phyloP scores from a whole-genome alignment of 30 jellyfish, hydroid and myxozoan species.

The Aurelia sp. region DNA sequence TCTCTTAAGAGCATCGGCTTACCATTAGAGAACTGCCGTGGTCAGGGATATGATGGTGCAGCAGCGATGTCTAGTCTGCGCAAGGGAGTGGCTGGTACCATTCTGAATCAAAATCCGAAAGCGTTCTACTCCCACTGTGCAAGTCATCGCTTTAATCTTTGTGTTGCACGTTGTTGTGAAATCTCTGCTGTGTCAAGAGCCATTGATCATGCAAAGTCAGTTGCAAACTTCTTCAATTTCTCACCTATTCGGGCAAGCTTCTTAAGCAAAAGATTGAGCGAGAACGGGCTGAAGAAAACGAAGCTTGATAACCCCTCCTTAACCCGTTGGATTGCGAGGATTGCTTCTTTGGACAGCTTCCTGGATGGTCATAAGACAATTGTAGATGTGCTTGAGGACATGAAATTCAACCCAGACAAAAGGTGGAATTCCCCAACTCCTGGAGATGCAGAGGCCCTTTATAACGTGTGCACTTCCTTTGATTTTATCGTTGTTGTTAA shows the following conservation, averaged over 20 bases:
- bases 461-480: constrained; percentile 18
- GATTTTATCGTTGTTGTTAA: constrained; percentile 20
- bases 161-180: constrained; percentile 30
- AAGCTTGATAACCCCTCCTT: constrained; percentile 28
- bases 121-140: not conserved
- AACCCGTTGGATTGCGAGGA: constrained; percentile 16
- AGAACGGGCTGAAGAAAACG: constrained; percentile 6
- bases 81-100: too few relatives aligned
- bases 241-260: constrained; percentile 14
- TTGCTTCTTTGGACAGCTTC: constrained; percentile 12
- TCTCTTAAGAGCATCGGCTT: constrained; percentile 42
- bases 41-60: too few relatives aligned
- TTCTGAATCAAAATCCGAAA: too few relatives aligned
- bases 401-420: constrained; percentile 8
- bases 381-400: not conserved
- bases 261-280: constrained; percentile 2
- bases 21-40: not conserved
- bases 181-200: constrained; percentile 15
- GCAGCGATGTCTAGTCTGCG: constrained; percentile 1
- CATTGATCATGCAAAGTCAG: not conserved
- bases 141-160: not conserved
- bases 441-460: constrained; percentile 35
- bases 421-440: constrained; percentile 43
- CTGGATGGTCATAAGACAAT: too few relatives aligned
- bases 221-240: constrained; percentile 43